A percentile compares a stretch with the other conserved stretches of the same genome.
Evolutionary conservation across 2,888 invertebrate species (phyloP).

Genomic region (Podotricha telesiphe): DNA sequence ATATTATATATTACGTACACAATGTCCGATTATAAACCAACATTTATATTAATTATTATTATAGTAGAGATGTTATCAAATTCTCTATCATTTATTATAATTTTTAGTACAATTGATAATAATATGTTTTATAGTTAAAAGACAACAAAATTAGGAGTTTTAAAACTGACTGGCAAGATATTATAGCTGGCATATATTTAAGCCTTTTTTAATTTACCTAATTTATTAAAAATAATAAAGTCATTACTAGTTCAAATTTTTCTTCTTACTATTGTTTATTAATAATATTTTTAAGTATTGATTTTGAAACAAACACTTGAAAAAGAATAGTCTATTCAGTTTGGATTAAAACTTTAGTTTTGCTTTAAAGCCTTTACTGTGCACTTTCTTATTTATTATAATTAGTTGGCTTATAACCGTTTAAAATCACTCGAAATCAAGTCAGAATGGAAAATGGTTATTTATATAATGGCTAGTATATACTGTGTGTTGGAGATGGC

Average conservation of each 20-base stretch:
- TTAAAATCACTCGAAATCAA: constrained; percentile 11
- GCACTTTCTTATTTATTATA: neutral
- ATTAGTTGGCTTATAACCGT: neutral
- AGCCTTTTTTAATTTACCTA: too few relatives aligned
- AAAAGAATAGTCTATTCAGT: neutral
- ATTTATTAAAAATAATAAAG: too few relatives aligned
- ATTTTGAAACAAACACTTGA: neutral
- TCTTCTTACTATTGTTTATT: too few relatives aligned
- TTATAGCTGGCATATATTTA: too few relatives aligned
- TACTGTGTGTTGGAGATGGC: constrained; percentile 15
- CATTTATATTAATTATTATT: neutral
- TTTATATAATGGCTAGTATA: constrained; percentile 13
- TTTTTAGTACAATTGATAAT: too few relatives aligned
- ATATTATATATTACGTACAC: constrained; percentile 4
- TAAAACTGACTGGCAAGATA: too few relatives aligned
- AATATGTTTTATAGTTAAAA: neutral
- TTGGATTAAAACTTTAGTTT: neutral
- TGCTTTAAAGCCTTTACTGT: neutral
- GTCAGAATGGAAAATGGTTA: neutral
- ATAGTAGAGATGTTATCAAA: too few relatives aligned
- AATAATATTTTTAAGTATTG: too few relatives aligned
- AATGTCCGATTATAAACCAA: constrained; percentile 10
- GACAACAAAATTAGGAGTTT: too few relatives aligned
- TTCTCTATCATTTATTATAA: too few relatives aligned
- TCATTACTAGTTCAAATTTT: too few relatives aligned